A percentile compares a stretch with the other conserved stretches of the same genome.
Conservation (phyloP, 2,113 vertebrate genomes). For the Melozone crissalis region DNA sequence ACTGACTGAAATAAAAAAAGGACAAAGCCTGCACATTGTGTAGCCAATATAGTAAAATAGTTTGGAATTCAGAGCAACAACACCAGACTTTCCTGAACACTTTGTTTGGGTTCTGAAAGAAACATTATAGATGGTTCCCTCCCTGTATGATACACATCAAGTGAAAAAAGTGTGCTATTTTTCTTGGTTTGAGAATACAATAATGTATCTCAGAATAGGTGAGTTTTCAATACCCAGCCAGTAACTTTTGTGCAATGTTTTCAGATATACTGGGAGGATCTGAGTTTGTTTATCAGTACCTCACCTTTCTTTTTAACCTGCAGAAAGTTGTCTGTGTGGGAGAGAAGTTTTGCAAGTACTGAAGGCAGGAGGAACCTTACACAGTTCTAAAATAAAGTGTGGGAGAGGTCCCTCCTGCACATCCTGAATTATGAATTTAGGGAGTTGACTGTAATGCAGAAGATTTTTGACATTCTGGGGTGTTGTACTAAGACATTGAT, state of each 20-base stretch:
- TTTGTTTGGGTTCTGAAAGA: neutral
- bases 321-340: neutral
- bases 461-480: neutral
- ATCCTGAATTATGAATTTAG: neutral
- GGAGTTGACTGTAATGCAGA: neutral
- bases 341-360: neutral
- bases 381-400: neutral
- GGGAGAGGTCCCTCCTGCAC: fast-evolving
- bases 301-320: neutral
- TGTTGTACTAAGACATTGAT: neutral
- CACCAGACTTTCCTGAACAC: neutral
- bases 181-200: neutral
- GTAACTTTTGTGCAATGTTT: neutral
- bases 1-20: neutral
- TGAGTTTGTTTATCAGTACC: neutral
- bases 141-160: neutral
- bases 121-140: neutral
- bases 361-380: neutral
- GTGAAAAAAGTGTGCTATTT: neutral
- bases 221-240: neutral
- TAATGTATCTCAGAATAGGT: neutral
- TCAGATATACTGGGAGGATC: neutral
- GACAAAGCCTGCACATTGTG: neutral
- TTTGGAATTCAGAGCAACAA: neutral
- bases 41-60: neutral